These are phyloP conservation scores for Zaprionus davidi DNA, from an alignment of 1,140 invertebrate genomes.

Conservation along the genomic window DNA sequence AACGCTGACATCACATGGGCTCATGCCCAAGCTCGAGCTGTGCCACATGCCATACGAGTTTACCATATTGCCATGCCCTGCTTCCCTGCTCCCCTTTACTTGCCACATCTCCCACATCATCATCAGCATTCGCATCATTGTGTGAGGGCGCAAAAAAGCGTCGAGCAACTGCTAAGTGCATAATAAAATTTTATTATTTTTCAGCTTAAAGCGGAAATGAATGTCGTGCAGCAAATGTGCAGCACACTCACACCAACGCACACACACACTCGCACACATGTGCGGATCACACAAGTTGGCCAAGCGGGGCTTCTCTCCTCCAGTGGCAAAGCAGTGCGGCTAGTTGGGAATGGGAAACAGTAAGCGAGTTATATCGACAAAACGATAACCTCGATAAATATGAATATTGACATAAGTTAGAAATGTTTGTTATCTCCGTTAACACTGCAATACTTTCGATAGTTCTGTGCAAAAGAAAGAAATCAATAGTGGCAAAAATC, in stretches of 20 bases:
- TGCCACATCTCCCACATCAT: conserved; percentile 14
- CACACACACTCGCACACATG: conserved; percentile 11
- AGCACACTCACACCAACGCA: conserved; percentile 5
- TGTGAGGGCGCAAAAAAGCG: conserved; percentile 28
- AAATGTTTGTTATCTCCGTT: too few species aligned
- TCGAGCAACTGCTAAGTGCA: conserved; percentile 64
- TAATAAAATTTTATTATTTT: conserved; percentile 78
- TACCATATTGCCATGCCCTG: conserved; percentile 24
- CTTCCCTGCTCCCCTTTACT: not conserved
- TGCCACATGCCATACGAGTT: conserved; percentile 5
- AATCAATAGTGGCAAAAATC: not conserved
- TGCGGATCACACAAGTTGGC: conserved; percentile 7
- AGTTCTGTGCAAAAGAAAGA: not conserved
- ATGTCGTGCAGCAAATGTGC: conserved; percentile 57
- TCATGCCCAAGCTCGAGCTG: not conserved
- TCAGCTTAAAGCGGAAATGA: conserved; percentile 65
- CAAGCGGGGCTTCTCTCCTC: conserved; percentile 1
- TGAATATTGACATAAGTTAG: not conserved
- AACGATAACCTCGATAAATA: not conserved
- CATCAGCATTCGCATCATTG: conserved; percentile 39
- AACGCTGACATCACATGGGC: conserved; percentile 34
- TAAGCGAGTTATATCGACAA: not conserved
- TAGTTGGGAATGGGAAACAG: not conserved
- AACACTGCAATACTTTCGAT: not conserved
- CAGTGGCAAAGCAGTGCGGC: conserved; percentile 35